These are phyloP conservation scores for Steatocranus sp. DNA, from an alignment of 2,797 vertebrate genomes.

Conservation along the genomic window DNA sequence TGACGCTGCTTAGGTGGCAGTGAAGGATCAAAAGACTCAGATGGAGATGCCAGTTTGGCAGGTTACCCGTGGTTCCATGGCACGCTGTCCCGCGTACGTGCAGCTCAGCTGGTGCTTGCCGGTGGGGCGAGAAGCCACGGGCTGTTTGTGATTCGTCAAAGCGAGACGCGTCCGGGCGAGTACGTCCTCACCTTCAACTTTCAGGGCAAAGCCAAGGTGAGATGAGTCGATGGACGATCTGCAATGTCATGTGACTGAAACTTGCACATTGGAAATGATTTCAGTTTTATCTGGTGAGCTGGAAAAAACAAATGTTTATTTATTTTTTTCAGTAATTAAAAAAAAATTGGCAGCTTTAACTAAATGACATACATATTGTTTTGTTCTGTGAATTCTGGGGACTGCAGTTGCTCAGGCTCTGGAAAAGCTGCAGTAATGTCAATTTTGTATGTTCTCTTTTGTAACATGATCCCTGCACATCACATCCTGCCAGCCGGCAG, in stretches of 20 bases:
- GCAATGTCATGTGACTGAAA: background rate
- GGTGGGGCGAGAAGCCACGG: conserved; percentile 90
- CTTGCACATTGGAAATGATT: background rate
- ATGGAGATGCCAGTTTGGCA: conserved; percentile 78
- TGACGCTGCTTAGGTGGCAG: conserved; percentile 57
- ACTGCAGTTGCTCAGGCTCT: conserved; percentile 3
- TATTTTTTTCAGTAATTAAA: rapidly evolving
- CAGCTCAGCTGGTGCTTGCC: conserved; percentile 90
- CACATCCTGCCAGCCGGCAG: conserved; percentile 59
- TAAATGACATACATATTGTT: background rate
- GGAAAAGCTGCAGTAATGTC: conserved; percentile 38
- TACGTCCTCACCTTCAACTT: conserved; percentile 99
- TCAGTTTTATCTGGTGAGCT: background rate
- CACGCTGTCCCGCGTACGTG: conserved; percentile 88
- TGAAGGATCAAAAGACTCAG: conserved; percentile 71
- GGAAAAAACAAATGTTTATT: background rate
- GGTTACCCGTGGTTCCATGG: conserved; percentile 97
- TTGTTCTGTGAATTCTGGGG: background rate
- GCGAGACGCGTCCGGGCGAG: conserved; percentile 92
- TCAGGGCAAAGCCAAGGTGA: conserved; percentile 98
- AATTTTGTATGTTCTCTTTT: conserved; percentile 25
- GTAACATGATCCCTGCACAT: conserved; percentile 52
- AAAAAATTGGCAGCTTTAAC: background rate
- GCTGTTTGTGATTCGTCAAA: conserved; percentile 94
- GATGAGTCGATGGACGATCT: background rate